Percentiles rank a stretch among this genome's conserved stretches.
Evolutionary conservation across 2,797 vertebrate genomes (phyloP).

Genomic region (Sebastes nivosus): DNA sequence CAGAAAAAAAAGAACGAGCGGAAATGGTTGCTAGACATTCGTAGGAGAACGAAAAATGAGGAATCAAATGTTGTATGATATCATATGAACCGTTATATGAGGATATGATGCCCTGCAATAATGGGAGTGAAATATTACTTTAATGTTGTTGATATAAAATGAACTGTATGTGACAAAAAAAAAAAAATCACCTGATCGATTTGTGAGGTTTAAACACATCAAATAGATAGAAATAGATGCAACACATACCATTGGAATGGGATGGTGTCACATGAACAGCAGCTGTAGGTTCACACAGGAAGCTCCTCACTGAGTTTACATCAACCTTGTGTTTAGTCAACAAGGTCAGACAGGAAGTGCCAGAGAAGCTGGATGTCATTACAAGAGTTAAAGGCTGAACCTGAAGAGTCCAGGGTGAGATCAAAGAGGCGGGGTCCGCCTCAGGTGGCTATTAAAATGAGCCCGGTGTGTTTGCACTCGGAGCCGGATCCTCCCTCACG

Average conservation of each 20-base stretch:
- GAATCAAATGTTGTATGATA: too few relatives aligned
- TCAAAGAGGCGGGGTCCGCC: conserved; percentile 33
- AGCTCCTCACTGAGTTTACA: background rate
- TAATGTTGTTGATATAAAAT: too few relatives aligned
- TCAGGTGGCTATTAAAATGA: conserved; percentile 54
- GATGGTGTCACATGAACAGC: background rate
- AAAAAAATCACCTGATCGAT: too few relatives aligned
- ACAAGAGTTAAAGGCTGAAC: conserved; percentile 11
- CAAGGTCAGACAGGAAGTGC: conserved; percentile 28
- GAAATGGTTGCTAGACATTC: too few relatives aligned
- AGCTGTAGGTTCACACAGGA: background rate
- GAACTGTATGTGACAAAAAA: too few relatives aligned
- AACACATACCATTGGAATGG: background rate
- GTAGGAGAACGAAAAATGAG: too few relatives aligned
- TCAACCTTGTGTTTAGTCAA: conserved; percentile 10
- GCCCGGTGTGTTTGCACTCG: conserved; percentile 28
- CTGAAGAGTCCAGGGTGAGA: conserved; percentile 26
- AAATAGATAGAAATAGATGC: background rate
- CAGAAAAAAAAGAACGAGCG: too few relatives aligned
- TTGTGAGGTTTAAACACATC: background rate
- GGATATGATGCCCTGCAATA: too few relatives aligned
- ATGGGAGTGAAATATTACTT: too few relatives aligned
- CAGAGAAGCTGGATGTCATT: conserved; percentile 13
- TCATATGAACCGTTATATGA: too few relatives aligned
- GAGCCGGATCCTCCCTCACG: conserved; percentile 11